Percentiles rank a stretch among this genome's conserved stretches.
Conservation (phyloP, 2,888 invertebrate genomes). For the Cantharis lateralis region DNA sequence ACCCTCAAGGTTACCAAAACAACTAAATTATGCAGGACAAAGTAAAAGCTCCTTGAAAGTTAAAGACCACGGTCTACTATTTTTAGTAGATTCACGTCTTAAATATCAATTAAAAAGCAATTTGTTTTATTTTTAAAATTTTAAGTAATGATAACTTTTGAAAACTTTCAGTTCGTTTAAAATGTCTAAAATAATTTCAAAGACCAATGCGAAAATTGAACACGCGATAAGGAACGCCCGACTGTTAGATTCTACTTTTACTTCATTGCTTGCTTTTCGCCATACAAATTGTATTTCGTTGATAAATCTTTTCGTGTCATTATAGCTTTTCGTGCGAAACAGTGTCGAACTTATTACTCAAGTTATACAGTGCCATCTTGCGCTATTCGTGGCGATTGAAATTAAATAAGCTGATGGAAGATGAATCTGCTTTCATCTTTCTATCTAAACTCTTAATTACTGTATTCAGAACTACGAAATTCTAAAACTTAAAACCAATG, state of each 20-base stretch:
- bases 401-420: too few relatives aligned
- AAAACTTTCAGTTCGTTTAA: background rate
- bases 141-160: background rate
- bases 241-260: background rate
- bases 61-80: background rate
- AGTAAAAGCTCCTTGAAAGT: background rate
- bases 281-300: too few relatives aligned
- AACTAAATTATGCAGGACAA: background rate
- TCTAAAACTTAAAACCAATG: too few relatives aligned
- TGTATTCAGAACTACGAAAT: too few relatives aligned
- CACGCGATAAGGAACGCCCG: background rate
- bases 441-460: too few relatives aligned
- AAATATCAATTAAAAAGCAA: background rate
- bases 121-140: background rate
- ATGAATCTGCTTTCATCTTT: too few relatives aligned
- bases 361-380: background rate
- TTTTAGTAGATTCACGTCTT: background rate
- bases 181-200: background rate
- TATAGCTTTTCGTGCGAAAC: too few relatives aligned
- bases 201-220: background rate
- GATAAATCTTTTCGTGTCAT: too few relatives aligned
- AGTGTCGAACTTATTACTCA: background rate
- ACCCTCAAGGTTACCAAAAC: background rate
- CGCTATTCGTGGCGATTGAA: too few relatives aligned
- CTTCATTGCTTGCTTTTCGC: background rate